Conservation (phyloP, 2,888 invertebrate species). For the Catocala sponsa region DNA sequence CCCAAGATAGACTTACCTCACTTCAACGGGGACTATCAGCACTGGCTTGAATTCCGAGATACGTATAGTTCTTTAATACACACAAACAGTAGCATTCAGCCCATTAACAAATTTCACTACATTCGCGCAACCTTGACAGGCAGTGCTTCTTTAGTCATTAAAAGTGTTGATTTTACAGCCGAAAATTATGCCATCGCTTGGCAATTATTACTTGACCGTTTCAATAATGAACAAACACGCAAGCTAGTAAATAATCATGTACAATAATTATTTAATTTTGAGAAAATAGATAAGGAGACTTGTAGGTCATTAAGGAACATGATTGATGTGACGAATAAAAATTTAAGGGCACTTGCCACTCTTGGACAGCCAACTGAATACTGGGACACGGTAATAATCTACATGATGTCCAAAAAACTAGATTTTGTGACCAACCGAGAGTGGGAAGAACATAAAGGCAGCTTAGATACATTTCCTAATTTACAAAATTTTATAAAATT, state of each 20-base stretch:
- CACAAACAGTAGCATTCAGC: background rate
- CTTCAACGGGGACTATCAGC: too few species aligned
- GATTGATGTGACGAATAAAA: too few species aligned
- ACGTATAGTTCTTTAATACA: conserved; percentile 6
- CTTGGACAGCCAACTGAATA: too few species aligned
- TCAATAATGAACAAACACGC: conserved; percentile 35
- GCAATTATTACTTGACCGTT: conserved; percentile 34
- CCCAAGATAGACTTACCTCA: background rate
- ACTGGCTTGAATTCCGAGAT: too few species aligned
- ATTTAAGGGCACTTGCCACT: too few species aligned
- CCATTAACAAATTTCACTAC: background rate
- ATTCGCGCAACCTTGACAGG: conserved; percentile 22
- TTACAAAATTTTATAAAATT: too few species aligned
- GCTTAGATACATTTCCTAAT: too few species aligned
- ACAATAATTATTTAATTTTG: conserved; percentile 38
- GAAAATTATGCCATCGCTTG: conserved; percentile 39
- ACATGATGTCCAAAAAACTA: too few species aligned
- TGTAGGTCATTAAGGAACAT: too few species aligned
- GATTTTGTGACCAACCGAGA: too few species aligned
- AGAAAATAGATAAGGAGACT: conserved; percentile 13
- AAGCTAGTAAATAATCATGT: conserved; percentile 43
- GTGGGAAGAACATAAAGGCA: too few species aligned
- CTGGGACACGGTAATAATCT: too few species aligned
- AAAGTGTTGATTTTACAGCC: conserved; percentile 29
- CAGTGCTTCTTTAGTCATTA: conserved; percentile 17